Conservation (phyloP, 1,140 invertebrate species). For the Argopecten irradians region DNA sequence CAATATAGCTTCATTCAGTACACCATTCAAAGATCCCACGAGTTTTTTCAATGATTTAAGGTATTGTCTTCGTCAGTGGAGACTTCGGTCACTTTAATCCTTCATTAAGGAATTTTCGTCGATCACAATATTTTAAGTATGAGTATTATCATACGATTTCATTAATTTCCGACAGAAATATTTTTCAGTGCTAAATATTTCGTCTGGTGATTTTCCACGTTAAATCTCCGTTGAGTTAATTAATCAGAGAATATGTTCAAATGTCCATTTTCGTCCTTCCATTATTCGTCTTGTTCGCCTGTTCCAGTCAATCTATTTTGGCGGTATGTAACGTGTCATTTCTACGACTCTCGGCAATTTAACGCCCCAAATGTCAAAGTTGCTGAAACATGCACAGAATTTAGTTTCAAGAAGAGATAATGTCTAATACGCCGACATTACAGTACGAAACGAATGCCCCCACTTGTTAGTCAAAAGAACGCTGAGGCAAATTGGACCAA, state of each 20-base stretch:
- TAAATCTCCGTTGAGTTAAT: neutral
- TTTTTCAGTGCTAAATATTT: neutral
- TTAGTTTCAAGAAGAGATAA: conserved; percentile 22
- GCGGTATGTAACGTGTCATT: conserved; percentile 9
- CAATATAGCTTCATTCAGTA: conserved; percentile 1
- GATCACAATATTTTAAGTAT: neutral
- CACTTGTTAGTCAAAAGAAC: conserved; percentile 21
- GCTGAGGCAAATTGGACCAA: conserved; percentile 28
- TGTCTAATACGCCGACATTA: conserved; percentile 1
- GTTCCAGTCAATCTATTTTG: conserved; percentile 22
- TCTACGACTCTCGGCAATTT: conserved; percentile 20
- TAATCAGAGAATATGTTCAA: neutral
- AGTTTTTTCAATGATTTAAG: neutral
- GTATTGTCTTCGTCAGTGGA: neutral
- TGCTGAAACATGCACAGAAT: conserved; percentile 21
- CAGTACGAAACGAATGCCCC: conserved; percentile 5
- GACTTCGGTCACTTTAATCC: neutral
- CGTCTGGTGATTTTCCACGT: neutral
- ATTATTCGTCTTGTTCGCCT: neutral
- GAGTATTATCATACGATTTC: neutral
- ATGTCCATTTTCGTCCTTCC: neutral
- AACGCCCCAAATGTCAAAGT: conserved; percentile 20
- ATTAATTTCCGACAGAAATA: neutral
- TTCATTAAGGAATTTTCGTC: neutral
- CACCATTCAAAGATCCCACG: conserved; percentile 1